phyloP scores from a whole-genome alignment of 2,888 invertebrate genomes.

The Rhimphoctona megacephalus region DNA sequence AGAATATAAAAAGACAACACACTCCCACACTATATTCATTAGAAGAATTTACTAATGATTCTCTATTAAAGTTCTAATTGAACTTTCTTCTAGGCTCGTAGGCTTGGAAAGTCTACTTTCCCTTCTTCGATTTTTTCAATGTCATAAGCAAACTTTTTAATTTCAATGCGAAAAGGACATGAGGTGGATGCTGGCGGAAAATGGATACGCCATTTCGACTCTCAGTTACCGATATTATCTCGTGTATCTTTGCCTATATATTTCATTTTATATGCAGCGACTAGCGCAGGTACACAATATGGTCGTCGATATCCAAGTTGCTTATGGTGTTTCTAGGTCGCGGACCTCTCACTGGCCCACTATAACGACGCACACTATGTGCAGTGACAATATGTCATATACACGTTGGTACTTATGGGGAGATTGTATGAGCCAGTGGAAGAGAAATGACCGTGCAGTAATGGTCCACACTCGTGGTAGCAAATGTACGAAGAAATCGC shows the following conservation, averaged over 20 bases:
- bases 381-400: slow-evolving; percentile 34
- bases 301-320: slow-evolving; percentile 37
- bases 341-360: slow-evolving; percentile 78
- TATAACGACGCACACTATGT: slow-evolving; percentile 57
- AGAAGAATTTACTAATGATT: background rate
- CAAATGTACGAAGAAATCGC: slow-evolving; percentile 69
- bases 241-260: background rate
- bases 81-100: slow-evolving; percentile 33
- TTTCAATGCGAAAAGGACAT: background rate
- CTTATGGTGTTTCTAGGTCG: slow-evolving; percentile 72
- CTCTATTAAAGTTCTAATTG: slow-evolving; percentile 11
- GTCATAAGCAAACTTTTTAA: slow-evolving; percentile 66
- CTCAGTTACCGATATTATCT: slow-evolving; percentile 23
- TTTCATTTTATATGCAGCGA: slow-evolving; percentile 35
- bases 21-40: slow-evolving; percentile 2
- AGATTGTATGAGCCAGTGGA: slow-evolving; percentile 25
- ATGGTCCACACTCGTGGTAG: slow-evolving; percentile 65
- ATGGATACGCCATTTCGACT: slow-evolving; percentile 2
- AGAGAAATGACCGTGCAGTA: slow-evolving; percentile 70
- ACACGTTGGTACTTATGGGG: slow-evolving; percentile 22
- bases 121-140: slow-evolving; percentile 69
- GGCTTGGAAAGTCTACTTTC: slow-evolving; percentile 70
- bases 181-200: background rate
- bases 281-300: slow-evolving; percentile 62
- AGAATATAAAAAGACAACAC: background rate